Base-by-base conservation (phyloP, 2,797 vertebrate genomes). In the Myotis vivesi region DNA sequence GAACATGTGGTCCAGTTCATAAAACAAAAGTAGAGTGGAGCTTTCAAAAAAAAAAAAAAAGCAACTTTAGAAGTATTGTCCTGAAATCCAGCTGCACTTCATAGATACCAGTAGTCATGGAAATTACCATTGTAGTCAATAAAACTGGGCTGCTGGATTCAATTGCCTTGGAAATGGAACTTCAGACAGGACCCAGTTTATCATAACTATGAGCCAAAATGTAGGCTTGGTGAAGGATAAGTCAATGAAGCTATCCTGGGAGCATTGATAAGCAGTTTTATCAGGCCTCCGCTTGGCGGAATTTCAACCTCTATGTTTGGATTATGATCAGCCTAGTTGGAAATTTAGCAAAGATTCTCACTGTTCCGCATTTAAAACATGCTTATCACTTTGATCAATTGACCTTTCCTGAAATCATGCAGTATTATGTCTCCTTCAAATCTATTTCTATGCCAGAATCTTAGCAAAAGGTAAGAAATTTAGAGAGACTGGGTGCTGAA, bases 301-400 rank as follows among this genome's bases (percentile, higher is more conserved):
- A 94, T 89, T 82, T 36, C 20, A 88, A 5, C 41, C 44, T 87
- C 46, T 91, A 4, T 55, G 36, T 91, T 87, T 92, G 71, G 33
- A 93, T 89, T 93, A 44, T 11, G 4, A 59, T 86, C 57, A 69
- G 38, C 25, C 28, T 71, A 0, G 80, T 68, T 85, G 68, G 49
- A 92, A 62, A 91, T 33, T 68, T 46, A 82, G 46, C 69, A 82
- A 72, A 71, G 28, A 59, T 87, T 51, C 59, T 89, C 86, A 51
- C 91, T 88, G 44, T 93, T 94, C 41, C 57, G 15, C 46, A 51
- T 51, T 88, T 86, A 92, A 90, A 87, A 36, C 19, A 4, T 68
- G 57, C 38, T 93, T 94, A 25, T 55, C 55, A 5, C 83, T 94
- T 80, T 25, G 69, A 72, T 93, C 80, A 69, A 13, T 11, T 72